Conservation (phyloP, 2,797 vertebrate species). For the Calcarius lapponicus region DNA sequence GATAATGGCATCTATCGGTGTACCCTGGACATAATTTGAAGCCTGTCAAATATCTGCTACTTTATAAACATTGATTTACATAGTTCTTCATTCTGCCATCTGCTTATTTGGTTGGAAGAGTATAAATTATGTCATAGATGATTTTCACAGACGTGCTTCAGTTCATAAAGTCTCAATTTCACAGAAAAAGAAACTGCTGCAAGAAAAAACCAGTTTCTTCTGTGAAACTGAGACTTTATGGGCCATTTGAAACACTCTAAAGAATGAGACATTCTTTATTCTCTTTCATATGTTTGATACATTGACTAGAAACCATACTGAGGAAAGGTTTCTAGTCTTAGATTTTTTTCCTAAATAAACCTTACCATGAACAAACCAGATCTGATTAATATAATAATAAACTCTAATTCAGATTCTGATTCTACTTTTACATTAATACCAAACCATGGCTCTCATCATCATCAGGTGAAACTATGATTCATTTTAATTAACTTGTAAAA, state of each 20-base stretch:
- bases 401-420: neutral
- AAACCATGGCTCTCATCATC: neutral
- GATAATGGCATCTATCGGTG: neutral
- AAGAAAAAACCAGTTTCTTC: neutral
- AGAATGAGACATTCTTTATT: constrained; percentile 50
- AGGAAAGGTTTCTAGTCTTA: neutral
- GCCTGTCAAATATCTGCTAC: constrained; percentile 25
- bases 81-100: neutral
- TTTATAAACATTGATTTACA: constrained; percentile 48
- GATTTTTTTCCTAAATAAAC: neutral
- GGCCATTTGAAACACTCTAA: neutral
- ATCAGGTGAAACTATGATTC: neutral
- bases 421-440: neutral
- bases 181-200: neutral
- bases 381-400: neutral
- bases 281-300: neutral
- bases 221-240: constrained; percentile 36
- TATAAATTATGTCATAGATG: constrained; percentile 45
- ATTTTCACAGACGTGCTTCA: constrained; percentile 52
- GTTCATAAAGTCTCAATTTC: constrained; percentile 48
- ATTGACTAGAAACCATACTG: neutral
- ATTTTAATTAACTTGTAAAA: neutral
- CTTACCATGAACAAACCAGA: neutral
- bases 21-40: constrained; percentile 37
- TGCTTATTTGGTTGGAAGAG: constrained; percentile 14